phyloP scores from a whole-genome alignment of 1,140 invertebrate genomes.

The Dinothrombium tinctorium region DNA sequence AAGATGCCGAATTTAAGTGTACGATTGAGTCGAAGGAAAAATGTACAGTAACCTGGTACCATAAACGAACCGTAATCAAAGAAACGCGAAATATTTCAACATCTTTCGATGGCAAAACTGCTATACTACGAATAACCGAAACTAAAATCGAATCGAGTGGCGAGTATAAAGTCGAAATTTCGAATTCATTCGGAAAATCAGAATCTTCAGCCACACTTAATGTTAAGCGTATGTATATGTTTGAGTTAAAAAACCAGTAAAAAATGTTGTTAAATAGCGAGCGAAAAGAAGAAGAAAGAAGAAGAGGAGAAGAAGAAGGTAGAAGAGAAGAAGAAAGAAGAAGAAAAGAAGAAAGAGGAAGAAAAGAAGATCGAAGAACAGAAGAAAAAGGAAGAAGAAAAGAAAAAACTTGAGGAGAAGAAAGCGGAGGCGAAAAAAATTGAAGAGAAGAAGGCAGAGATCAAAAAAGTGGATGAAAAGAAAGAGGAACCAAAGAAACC shows the following conservation, averaged over 20 bases:
- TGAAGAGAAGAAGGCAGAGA: background rate
- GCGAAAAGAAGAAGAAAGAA: no score
- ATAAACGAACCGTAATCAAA: constrained; percentile 41
- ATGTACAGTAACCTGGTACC: constrained; percentile 60
- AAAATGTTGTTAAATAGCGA: constrained; percentile 24
- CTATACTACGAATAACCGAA: constrained; percentile 42
- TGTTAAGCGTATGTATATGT: constrained; percentile 23
- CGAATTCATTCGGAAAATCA: constrained; percentile 54
- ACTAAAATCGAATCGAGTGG: constrained; percentile 41
- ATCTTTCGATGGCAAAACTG: constrained; percentile 52
- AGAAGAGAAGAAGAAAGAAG: no score
- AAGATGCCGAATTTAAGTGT: constrained; percentile 47
- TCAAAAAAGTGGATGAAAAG: background rate
- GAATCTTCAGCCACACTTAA: constrained; percentile 49
- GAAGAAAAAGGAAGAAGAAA: background rate
- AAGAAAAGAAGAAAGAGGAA: constrained; percentile 20
- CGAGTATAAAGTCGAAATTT: constrained; percentile 49
- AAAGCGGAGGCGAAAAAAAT: background rate
- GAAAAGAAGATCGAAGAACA: constrained; percentile 3
- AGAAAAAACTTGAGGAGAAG: background rate
- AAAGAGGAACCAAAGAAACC: constrained; percentile 1
- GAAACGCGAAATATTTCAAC: constrained; percentile 40
- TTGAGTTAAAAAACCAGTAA: constrained; percentile 26
- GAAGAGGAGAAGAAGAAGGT: no score
- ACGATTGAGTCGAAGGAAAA: constrained; percentile 28